Evolutionary conservation across 2,888 invertebrate genomes (phyloP), one percentile per base, ranked within the genome.

Genomic region (Noctuana brunneofusca): DNA sequence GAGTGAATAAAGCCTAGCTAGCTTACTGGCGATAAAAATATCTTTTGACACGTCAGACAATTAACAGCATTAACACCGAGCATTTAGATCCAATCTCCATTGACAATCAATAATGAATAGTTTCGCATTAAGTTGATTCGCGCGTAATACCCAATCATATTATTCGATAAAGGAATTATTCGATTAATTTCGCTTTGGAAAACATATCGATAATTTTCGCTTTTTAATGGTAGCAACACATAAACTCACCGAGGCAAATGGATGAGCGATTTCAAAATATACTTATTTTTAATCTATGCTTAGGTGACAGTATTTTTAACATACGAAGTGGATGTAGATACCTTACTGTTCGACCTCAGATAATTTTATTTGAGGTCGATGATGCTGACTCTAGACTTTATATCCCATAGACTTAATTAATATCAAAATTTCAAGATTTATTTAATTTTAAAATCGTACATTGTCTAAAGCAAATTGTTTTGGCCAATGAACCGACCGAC

Each of bases 71-170:
- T 74, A 73, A 43, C 5, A 11, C 41, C 9, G 2, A 24, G 12
- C 2, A 18, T 46, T 64, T 71, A 58, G 65, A 64, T 16, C 43
- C 55, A 65, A 59, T 71, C 60, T 65, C 43, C 49, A 16, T 56
- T 64, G 63, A 53, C 46, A 38, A 22, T 16, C 43, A 50, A 63
- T 69, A 74, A 76, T 74, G 69, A 71, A 74, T 76, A 75, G 77
- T 72, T 73, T 69, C 71, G 66, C 71, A 74, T 75, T 73, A 74
- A 71, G 59, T 70, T 70, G 75, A 75, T 75, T 71, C 70, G 71
- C 71, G 70, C 71, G 72, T 74, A 76, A 74, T 74, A 78, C 68
- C 74, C 76, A 71, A 71, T 72, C 72, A 71, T 71, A 69, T 71
- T 69, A 64, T 66, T 71, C 70, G 68, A 69, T 68, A 69, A 69